Evolutionary conservation across 2,888 invertebrate genomes (phyloP).

Genomic region (Philopedon plagiatum): DNA sequence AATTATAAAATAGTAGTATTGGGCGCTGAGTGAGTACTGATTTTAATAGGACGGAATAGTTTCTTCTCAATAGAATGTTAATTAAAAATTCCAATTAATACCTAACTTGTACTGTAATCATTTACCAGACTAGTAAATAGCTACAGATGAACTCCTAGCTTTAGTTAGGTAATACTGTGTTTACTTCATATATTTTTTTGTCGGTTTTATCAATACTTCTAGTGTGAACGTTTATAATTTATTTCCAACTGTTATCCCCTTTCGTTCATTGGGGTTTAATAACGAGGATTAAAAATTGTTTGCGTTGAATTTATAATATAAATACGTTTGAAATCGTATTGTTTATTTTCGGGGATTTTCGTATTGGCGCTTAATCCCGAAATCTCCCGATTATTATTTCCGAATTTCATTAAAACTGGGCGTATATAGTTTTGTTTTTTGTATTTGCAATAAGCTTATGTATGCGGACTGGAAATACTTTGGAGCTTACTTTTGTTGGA

Average conservation of each 20-base stretch:
- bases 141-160: too few relatives aligned
- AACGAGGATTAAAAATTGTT: constrained; percentile 38
- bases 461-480: too few relatives aligned
- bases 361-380: constrained; percentile 29
- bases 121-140: too few relatives aligned
- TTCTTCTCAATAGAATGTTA: too few relatives aligned
- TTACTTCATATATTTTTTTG: not conserved
- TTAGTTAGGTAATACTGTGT: too few relatives aligned
- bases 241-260: not conserved
- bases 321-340: constrained; percentile 27
- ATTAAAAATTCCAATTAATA: too few relatives aligned
- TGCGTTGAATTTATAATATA: constrained; percentile 40
- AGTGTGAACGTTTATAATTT: constrained; percentile 7
- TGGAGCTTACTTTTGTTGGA: too few relatives aligned
- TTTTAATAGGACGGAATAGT: too few relatives aligned
- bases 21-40: too few relatives aligned
- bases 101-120: too few relatives aligned
- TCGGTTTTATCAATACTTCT: constrained; percentile 7
- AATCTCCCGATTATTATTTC: constrained; percentile 19
- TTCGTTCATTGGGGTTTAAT: constrained; percentile 13
- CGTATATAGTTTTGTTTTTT: constrained; percentile 12
- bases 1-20: too few relatives aligned
- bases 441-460: not conserved
- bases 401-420: constrained; percentile 25
- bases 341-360: constrained; percentile 29